Base-by-base conservation (phyloP, 2,888 invertebrate species). In the Torymus auratus region DNA sequence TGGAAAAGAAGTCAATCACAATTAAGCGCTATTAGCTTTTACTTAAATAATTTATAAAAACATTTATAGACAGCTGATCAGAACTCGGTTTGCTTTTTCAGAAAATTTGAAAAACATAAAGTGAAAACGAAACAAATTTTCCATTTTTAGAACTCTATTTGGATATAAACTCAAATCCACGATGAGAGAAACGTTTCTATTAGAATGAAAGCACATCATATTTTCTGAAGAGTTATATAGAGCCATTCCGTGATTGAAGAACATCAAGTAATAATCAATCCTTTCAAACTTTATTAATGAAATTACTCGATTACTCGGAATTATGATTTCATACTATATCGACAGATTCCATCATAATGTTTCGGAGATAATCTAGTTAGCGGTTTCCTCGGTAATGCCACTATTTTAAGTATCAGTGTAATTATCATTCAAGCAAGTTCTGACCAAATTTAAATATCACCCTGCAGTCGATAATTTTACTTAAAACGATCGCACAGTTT, bases 321-420 rank as follows among this genome's bases (percentile, higher is more conserved):
- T 68, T 68, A 67, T 23, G 15, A 58, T 70, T 70, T 70, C 56
- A 70, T 70, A 68, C 23, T 11, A 23, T 41, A 41, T 41, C 41
- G 41, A 41, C 41, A 41, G 41, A 41, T 41, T 4, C 41, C 7
- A 41, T 41, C 41, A 41, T 68, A 60, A 62, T 62, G 28, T 56
- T 58, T 58, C 28, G 23, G 15, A 41, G 41, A 41, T 41, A 41
- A 41, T 41, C 7, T 41, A 41, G 56, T 53, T 67, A 55, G 68
- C 55, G 20, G 55, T 68, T 68, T 68, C 68, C 68, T 52, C 41
- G 41, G n/a, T 64, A 41, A 64, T 41, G 41, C 15, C 28, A 28
- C 64, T 64, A 64, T 64, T 64, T 64, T 50, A 64, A 64, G 15
- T 14, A 50, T 28, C 11, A 11, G 28, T 64, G 64, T 64, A 64